Percentiles rank a stretch among this genome's conserved stretches.
Conservation (phyloP, 2,113 vertebrate genomes). For the Hiodon tergisus region DNA sequence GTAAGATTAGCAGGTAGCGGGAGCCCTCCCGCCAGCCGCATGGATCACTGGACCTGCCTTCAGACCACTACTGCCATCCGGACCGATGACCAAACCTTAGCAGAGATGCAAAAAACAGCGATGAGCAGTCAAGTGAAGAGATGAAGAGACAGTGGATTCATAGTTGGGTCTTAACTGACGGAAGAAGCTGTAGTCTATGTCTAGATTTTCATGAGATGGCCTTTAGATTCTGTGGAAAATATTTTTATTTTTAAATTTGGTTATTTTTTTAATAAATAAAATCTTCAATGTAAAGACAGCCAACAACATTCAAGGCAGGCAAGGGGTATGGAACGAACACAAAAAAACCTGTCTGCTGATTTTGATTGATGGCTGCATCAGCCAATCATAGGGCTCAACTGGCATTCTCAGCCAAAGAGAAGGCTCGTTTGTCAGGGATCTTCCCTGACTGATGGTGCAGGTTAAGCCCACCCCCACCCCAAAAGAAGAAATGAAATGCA, state of each 20-base stretch:
- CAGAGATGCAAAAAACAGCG: neutral
- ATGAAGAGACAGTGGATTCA: neutral
- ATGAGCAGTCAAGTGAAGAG: neutral
- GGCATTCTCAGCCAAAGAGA: slow-evolving; percentile 53
- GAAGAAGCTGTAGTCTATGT: neutral
- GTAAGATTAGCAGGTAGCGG: neutral
- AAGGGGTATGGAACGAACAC: slow-evolving; percentile 35
- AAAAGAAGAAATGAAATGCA: slow-evolving; percentile 46
- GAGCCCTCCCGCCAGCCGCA: neutral
- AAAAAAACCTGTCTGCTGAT: slow-evolving; percentile 38
- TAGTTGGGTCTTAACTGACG: slow-evolving; percentile 1
- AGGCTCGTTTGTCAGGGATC: slow-evolving; percentile 32
- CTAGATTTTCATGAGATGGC: slow-evolving; percentile 10
- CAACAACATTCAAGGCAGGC: slow-evolving; percentile 27
- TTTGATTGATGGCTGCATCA: slow-evolving; percentile 64
- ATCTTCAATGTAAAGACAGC: neutral
- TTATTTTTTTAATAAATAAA: slow-evolving; percentile 5
- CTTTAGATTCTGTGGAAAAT: slow-evolving; percentile 20
- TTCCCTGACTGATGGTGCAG: slow-evolving; percentile 22
- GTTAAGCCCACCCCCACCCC: slow-evolving; percentile 32
- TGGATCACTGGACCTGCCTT: neutral
- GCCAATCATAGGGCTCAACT: slow-evolving; percentile 47
- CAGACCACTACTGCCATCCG: neutral
- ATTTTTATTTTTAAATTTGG: slow-evolving; percentile 16
- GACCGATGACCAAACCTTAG: neutral